Evolutionary conservation across 2,888 invertebrate species (phyloP).

Genomic region (Oxyscelio sp.): DNA sequence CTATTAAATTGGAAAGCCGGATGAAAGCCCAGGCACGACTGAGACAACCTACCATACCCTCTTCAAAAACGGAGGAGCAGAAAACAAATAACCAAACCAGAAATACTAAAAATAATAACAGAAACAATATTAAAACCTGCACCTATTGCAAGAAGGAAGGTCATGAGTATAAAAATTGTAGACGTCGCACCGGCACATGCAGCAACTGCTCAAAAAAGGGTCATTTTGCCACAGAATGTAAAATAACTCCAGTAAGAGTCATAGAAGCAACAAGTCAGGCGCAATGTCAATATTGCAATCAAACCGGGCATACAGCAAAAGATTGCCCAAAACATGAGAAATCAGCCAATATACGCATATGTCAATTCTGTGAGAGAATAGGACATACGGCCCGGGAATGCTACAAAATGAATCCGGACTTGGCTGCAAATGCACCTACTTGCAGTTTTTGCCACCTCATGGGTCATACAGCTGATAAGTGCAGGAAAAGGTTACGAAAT

Average conservation of each 20-base stretch:
- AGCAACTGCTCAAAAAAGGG: slow-evolving; percentile 2
- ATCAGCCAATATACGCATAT: not conserved
- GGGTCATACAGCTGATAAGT: slow-evolving; percentile 14
- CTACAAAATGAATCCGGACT: slow-evolving; percentile 35
- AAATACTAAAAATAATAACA: not conserved
- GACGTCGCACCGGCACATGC: not conserved
- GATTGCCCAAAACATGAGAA: not conserved
- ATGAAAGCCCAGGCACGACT: slow-evolving; percentile 7
- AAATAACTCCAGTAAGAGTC: not conserved
- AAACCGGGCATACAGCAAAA: slow-evolving; percentile 37
- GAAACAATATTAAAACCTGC: not conserved
- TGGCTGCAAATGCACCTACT: slow-evolving; percentile 11
- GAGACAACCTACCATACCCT: not conserved
- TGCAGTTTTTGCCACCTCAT: slow-evolving; percentile 6
- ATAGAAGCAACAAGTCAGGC: not conserved
- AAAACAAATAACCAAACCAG: not conserved
- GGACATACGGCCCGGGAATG: slow-evolving; percentile 25
- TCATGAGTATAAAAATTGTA: slow-evolving; percentile 6
- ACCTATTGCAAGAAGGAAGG: slow-evolving; percentile 25
- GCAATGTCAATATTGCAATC: slow-evolving; percentile 32
- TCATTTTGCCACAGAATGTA: slow-evolving; percentile 32
- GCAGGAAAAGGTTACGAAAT: not conserved
- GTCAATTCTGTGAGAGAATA: slow-evolving; percentile 37
- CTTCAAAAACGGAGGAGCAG: not conserved
- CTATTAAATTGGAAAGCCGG: slow-evolving; percentile 10